Evolutionary conservation across 2,888 invertebrate species (phyloP), one percentile per base, ranked within the genome.

Genomic region (Tricholauxania praeusta): DNA sequence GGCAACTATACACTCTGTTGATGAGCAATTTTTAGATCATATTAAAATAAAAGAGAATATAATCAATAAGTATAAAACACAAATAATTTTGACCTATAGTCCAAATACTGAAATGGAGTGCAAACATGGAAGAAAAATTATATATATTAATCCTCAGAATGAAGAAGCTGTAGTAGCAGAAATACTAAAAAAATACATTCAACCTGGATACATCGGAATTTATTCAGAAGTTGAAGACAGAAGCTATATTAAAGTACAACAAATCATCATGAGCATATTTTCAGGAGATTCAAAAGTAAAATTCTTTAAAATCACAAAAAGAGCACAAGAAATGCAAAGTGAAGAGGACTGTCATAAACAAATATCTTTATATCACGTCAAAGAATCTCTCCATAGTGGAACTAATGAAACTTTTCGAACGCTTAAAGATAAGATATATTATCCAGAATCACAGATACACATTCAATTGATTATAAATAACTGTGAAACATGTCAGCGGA

Each of bases 51-150:
- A 52, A 66, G 66, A 66, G n/a, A 39, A 66, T 22, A 66, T 66
- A 10, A 28, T 67, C 12, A 67, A 67, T n/a, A 55, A 48, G 47
- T 76, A 74, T 55, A 76, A 67, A 69, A 75, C 72, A 12, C 77
- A 77, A 55, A 69, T 77, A 22, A 76, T 77, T 49, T 60, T 78
- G 67, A 73, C 74, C 10, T 75, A 77, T 49, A 75, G 55, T 67
- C 63, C 59, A 51, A 47, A 12, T 17, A 47, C 47, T 14, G 72
- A 76, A 53, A 47, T 78, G 17, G 32, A 71, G 28, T 57, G 32
- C 1, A 32, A 74, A 63, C 70, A 74, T 49, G 39, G 49, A 12
- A 71, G 75, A 65, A 71, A 62, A 72, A 72, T 74, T 7, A 74
- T 76, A 12, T 12, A 73, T 53, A 52, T 75, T 4, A 74, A 75